A percentile compares a stretch with the other conserved stretches of the same genome.
phyloP scores from a whole-genome alignment of 2,113 vertebrate genomes.

The Hydropotes inermis region DNA sequence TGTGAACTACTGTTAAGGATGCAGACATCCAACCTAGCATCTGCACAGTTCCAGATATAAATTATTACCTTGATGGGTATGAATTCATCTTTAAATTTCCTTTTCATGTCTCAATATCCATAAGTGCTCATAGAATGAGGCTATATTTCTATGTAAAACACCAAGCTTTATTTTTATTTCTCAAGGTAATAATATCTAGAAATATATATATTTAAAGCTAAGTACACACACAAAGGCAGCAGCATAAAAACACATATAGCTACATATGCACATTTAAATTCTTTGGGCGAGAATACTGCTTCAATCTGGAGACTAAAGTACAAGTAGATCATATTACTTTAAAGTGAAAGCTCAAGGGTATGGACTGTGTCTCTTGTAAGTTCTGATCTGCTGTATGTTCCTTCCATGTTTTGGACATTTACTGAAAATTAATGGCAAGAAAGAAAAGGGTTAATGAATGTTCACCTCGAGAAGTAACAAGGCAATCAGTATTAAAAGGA shows the following conservation, averaged over 20 bases:
- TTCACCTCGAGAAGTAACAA: not conserved
- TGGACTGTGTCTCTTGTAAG: fast-evolving
- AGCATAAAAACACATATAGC: not conserved
- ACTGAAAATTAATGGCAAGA: not conserved
- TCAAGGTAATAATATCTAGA: not conserved
- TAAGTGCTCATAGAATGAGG: not conserved
- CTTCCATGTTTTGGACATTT: not conserved
- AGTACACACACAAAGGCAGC: not conserved
- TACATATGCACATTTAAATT: not conserved
- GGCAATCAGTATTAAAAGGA: not conserved
- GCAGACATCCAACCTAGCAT: not conserved
- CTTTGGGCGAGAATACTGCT: not conserved
- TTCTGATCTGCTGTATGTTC: not conserved
- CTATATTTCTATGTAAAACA: not conserved
- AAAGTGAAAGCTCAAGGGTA: not conserved
- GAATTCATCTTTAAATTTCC: not conserved
- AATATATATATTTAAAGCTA: not conserved
- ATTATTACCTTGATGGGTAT: not conserved
- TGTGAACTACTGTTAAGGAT: not conserved
- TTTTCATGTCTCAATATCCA: not conserved
- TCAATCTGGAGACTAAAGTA: not conserved
- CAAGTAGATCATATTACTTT: not conserved
- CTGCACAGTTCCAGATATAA: not conserved
- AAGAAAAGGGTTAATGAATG: not conserved
- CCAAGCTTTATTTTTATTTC: not conserved